phyloP scores from a whole-genome alignment of 2,888 invertebrate genomes.

The Drosophila paracracens region DNA sequence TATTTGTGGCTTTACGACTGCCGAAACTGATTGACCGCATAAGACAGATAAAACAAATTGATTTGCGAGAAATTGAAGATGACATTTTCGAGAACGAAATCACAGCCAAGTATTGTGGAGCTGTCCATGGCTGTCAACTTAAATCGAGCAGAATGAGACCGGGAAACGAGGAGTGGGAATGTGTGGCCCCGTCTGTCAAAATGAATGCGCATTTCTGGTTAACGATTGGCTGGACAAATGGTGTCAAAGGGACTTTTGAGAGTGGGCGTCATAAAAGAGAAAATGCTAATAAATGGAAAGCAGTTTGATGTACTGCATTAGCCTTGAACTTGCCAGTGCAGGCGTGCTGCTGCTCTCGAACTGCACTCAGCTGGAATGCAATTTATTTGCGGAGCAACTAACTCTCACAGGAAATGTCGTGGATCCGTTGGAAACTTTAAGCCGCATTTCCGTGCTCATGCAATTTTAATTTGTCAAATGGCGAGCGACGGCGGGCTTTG shows the following conservation, averaged over 20 bases:
- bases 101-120: neutral
- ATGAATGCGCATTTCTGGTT: constrained; percentile 33
- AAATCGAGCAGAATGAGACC: constrained; percentile 15
- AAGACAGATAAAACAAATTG: constrained; percentile 34
- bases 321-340: constrained; percentile 62
- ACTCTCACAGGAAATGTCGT: constrained; percentile 55
- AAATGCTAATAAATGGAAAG: constrained; percentile 37
- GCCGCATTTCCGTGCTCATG: constrained; percentile 77
- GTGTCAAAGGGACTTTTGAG: constrained; percentile 45
- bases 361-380: constrained; percentile 46
- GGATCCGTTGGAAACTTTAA: constrained; percentile 72
- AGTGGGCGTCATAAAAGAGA: constrained; percentile 23
- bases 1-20: constrained; percentile 43
- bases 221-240: constrained; percentile 44
- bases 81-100: constrained; percentile 21
- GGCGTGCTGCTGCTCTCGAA: neutral
- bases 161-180: neutral
- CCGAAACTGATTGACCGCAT: constrained; percentile 40
- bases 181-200: constrained; percentile 15
- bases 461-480: constrained; percentile 81
- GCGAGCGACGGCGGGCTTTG: constrained; percentile 24
- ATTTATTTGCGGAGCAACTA: constrained; percentile 47
- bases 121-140: constrained; percentile 12
- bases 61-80: constrained; percentile 50
- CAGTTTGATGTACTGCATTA: constrained; percentile 41